phyloP scores from a whole-genome alignment of 2,888 invertebrate genomes.

The Leistus spinibarbis region DNA sequence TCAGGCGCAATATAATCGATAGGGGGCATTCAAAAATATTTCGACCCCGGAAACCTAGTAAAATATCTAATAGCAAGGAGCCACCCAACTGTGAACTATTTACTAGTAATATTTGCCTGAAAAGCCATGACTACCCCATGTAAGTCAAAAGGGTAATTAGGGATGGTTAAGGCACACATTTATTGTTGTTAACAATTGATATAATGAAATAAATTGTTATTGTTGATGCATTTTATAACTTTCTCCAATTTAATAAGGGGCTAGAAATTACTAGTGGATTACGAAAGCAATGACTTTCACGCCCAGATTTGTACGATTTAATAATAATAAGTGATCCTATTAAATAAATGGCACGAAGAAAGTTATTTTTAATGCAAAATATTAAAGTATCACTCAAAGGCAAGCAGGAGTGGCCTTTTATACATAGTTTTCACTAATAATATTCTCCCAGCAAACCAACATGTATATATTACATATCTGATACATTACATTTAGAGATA shows the following conservation, averaged over 20 bases:
- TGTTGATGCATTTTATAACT: neutral
- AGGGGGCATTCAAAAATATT: slow-evolving; percentile 13
- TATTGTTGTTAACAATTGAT: neutral
- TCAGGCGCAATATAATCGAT: slow-evolving; percentile 35
- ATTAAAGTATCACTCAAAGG: neutral
- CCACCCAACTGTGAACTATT: slow-evolving; percentile 68
- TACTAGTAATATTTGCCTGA: slow-evolving; percentile 74
- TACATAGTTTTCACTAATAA: too few relatives aligned
- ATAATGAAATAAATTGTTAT: neutral
- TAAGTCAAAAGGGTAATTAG: slow-evolving; percentile 59
- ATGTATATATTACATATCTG: too few relatives aligned
- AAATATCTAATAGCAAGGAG: slow-evolving; percentile 50
- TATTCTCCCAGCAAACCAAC: too few relatives aligned
- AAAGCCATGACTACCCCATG: slow-evolving; percentile 78
- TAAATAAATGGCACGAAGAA: neutral
- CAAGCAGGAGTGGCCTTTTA: neutral
- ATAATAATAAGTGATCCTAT: neutral
- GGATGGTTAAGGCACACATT: neutral
- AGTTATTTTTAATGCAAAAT: neutral
- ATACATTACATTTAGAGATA: too few relatives aligned
- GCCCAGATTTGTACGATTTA: neutral
- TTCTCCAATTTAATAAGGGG: neutral
- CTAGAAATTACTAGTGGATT: neutral
- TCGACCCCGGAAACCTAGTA: slow-evolving; percentile 47
- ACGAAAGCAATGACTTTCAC: neutral